Conservation (phyloP, 1,140 invertebrate genomes). For the Scaptomyza graminum region DNA sequence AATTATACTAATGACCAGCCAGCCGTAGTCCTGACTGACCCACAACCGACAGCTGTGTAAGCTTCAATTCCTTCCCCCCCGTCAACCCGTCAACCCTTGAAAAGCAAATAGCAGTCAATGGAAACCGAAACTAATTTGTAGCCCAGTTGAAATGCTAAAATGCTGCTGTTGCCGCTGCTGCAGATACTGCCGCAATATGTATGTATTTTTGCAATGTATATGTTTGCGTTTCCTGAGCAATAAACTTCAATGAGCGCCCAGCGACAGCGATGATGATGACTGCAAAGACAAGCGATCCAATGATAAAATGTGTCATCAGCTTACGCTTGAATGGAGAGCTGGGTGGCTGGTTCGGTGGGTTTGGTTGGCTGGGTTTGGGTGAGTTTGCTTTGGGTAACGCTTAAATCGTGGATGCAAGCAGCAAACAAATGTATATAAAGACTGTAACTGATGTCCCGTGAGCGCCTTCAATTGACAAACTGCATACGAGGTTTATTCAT, state of each 20-base stretch:
- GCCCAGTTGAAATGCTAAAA: conserved; percentile 54
- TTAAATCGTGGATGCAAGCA: conserved; percentile 26
- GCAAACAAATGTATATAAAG: neutral
- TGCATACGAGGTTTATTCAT: conserved; percentile 22
- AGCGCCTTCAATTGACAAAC: conserved; percentile 44
- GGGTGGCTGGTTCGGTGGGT: neutral
- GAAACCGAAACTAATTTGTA: conserved; percentile 75
- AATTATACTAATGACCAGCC: conserved; percentile 8
- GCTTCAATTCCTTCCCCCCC: conserved; percentile 21
- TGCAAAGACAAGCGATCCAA: conserved; percentile 45
- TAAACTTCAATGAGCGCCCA: conserved; percentile 70
- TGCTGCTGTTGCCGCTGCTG: conserved; percentile 24
- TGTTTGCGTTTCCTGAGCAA: conserved; percentile 76
- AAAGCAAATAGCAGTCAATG: conserved; percentile 59
- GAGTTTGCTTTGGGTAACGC: neutral
- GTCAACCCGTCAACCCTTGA: neutral
- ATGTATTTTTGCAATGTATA: conserved; percentile 2
- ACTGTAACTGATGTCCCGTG: conserved; percentile 23
- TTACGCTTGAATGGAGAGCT: conserved; percentile 37
- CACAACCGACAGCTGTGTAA: conserved; percentile 22
- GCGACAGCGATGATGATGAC: conserved; percentile 31
- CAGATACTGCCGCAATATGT: conserved; percentile 36
- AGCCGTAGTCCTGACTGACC: neutral
- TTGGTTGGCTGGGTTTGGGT: too few species aligned
- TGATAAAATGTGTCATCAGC: conserved; percentile 74